Evolutionary conservation across 2,113 vertebrate species (phyloP).

Genomic region (Glaucomys volans): DNA sequence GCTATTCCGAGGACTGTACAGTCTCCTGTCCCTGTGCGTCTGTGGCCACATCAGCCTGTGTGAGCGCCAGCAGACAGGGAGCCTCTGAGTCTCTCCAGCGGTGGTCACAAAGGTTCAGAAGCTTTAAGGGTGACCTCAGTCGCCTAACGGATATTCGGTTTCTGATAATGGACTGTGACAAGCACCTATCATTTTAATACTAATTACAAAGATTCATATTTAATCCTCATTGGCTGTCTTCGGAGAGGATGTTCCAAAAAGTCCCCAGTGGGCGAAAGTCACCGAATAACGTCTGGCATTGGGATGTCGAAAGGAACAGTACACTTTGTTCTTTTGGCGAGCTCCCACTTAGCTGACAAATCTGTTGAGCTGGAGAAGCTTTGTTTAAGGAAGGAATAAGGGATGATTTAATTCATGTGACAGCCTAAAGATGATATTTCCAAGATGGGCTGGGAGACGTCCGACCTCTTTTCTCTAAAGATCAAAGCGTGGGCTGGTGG

Average conservation of each 20-base stretch:
- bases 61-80: constrained; percentile 3
- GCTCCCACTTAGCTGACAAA: constrained; percentile 40
- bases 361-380: constrained; percentile 53
- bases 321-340: constrained; percentile 79
- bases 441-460: constrained; percentile 43
- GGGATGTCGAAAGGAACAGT: constrained; percentile 65
- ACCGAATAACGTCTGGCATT: constrained; percentile 61
- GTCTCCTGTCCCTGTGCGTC: neutral
- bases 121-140: constrained; percentile 24
- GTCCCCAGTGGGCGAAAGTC: constrained; percentile 62
- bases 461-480: constrained; percentile 45
- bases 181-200: constrained; percentile 56
- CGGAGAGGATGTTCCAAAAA: constrained; percentile 59
- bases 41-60: neutral
- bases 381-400: constrained; percentile 64
- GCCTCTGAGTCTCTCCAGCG: neutral
- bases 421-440: constrained; percentile 68
- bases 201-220: constrained; percentile 51
- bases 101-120: constrained; percentile 47
- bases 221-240: constrained; percentile 51
- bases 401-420: constrained; percentile 64
- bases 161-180: constrained; percentile 66
- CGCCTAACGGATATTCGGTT: constrained; percentile 65
- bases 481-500: constrained; percentile 43
- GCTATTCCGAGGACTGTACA: neutral